Evolutionary conservation across 2,113 vertebrate genomes (phyloP).

Genomic region (Ophiodon elongatus): DNA sequence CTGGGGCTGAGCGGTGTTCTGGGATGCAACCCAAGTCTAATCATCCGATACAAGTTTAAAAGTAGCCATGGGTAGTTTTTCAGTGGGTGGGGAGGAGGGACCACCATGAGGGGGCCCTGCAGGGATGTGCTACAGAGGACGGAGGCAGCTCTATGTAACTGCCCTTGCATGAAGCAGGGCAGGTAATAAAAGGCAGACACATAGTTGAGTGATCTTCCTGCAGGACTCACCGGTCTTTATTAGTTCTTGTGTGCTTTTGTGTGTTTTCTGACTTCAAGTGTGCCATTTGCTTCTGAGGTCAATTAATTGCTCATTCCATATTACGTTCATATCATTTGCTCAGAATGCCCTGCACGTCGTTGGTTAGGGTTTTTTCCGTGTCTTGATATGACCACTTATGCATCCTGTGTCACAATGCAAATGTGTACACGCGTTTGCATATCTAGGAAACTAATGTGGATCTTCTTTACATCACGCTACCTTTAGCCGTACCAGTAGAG

Average conservation of each 20-base stretch:
- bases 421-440: constrained; percentile 49
- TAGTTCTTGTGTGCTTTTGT: constrained; percentile 31
- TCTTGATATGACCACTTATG: constrained; percentile 31
- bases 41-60: constrained; percentile 79
- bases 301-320: constrained; percentile 33
- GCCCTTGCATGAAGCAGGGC: constrained; percentile 45
- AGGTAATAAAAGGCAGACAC: constrained; percentile 69
- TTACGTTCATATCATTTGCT: constrained; percentile 32
- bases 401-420: constrained; percentile 55
- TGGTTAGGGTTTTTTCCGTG: constrained; percentile 26
- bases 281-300: constrained; percentile 47
- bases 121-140: constrained; percentile 55
- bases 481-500: not conserved
- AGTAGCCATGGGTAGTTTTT: constrained; percentile 75
- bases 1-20: constrained; percentile 76
- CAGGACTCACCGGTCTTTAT: constrained; percentile 51
- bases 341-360: constrained; percentile 6
- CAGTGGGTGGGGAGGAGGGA: constrained; percentile 36
- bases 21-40: constrained; percentile 80
- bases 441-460: constrained; percentile 45
- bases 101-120: constrained; percentile 52
- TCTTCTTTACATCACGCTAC: constrained; percentile 29
- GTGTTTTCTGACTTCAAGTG: constrained; percentile 34
- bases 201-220: constrained; percentile 61
- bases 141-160: constrained; percentile 41